Base-by-base conservation (phyloP, 2,888 invertebrate genomes). In the Pristionchus japonicus region DNA sequence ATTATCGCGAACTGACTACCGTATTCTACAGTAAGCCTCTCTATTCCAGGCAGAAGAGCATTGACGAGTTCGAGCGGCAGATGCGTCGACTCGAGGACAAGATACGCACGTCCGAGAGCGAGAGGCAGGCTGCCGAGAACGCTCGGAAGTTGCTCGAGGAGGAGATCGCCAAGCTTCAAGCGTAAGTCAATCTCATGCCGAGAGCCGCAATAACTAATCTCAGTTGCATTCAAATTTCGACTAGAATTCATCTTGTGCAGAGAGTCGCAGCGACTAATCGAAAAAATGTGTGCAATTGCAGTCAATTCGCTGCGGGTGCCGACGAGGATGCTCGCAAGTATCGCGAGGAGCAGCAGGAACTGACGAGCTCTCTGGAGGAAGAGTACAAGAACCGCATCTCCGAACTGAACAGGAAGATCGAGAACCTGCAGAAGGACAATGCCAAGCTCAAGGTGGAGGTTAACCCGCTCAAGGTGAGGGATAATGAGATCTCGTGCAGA, bases 361-460 rank as follows among this genome's bases (percentile, higher is more conserved):
- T 91, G 83, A 89, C 93, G 4, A 90, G 89, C 52, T 91, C 89
- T 4, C 88, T 94, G 87, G 94, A 94, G 82, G 92, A 93, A 67
- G 94, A 94, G 88, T 94, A 92, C 91, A 92, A 93, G 89, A 91
- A 93, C 89, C 88, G 92, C 74, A 93, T 94, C 77, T 92, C 91
- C 83, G 94, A 94, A 85, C 90, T 94, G 37, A 94, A 92, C 86
- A 90, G 93, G 43, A 91, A 93, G 31, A 93, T 93, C 86, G 93
- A 93, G 86, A 90, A 89, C 47, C 89, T 93, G 47, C 92, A 92
- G 70, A 90, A 93, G 49, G 94, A 94, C 82, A 94, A 94, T 90
- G 90, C 91, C 77, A 89, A 92, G 40, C 88, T 93, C 40, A 93
- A 93, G 87, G 89, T 89, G 20, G 94, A 94, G 84, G 89, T 91